A percentile compares a stretch with the other conserved stretches of the same genome.
Evolutionary conservation across 2,113 vertebrate genomes (phyloP).

Genomic region (Lucifuga dentata): DNA sequence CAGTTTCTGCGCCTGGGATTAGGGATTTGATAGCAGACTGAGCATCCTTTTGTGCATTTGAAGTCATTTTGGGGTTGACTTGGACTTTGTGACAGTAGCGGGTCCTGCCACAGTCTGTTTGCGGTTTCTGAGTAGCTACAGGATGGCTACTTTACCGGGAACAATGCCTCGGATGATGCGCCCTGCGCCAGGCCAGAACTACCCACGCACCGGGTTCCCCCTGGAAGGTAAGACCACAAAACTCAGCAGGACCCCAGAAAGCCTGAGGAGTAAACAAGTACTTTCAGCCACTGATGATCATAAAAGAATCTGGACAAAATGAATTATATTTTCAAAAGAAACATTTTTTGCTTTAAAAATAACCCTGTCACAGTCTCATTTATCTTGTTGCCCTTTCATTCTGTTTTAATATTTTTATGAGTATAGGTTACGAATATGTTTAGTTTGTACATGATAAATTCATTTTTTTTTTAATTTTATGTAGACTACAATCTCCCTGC

Average conservation of each 20-base stretch:
- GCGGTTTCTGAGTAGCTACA: constrained; percentile 73
- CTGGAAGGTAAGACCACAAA: constrained; percentile 90
- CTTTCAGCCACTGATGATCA: constrained; percentile 8
- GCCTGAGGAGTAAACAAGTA: too few relatives aligned
- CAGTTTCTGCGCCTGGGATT: constrained; percentile 76
- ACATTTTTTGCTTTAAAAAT: not conserved
- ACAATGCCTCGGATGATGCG: constrained; percentile 96
- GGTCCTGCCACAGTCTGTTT: constrained; percentile 36
- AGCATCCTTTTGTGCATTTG: constrained; percentile 44
- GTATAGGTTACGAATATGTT: not conserved
- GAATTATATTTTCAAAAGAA: constrained; percentile 8
- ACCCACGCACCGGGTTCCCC: constrained; percentile 94
- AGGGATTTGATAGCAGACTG: constrained; percentile 68
- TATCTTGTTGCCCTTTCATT: too few relatives aligned
- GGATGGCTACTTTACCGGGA: constrained; percentile 90
- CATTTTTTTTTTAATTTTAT: not conserved
- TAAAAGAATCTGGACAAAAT: constrained; percentile 44
- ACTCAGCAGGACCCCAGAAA: constrained; percentile 8
- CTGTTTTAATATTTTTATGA: too few relatives aligned
- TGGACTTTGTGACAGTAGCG: constrained; percentile 72
- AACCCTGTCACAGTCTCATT: not conserved
- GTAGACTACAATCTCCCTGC: too few relatives aligned
- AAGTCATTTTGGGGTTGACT: constrained; percentile 35
- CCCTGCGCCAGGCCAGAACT: constrained; percentile 95
- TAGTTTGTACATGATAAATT: not conserved